Conservation (phyloP, 2,888 invertebrate genomes). For the Rotaria magnacalcarata region DNA sequence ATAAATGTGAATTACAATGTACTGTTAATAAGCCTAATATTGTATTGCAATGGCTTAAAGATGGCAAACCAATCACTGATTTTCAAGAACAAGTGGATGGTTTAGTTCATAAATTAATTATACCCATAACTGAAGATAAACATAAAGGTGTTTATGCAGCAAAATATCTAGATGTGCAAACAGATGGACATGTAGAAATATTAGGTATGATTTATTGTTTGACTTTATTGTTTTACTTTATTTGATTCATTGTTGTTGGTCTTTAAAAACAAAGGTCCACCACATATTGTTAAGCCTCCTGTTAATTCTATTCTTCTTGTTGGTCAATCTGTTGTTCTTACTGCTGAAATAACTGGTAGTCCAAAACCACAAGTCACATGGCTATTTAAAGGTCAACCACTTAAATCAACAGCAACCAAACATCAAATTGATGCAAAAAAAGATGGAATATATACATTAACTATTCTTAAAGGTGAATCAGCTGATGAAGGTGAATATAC, state of each 20-base stretch:
- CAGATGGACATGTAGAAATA: slow-evolving; percentile 12
- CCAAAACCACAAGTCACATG: slow-evolving; percentile 39
- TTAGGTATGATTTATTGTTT: background rate
- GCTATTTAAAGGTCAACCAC: slow-evolving; percentile 41
- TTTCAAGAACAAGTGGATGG: slow-evolving; percentile 37
- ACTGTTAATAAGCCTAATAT: slow-evolving; percentile 43
- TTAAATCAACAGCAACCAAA: slow-evolving; percentile 22
- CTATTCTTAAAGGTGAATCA: slow-evolving; percentile 34
- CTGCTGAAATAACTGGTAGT: slow-evolving; percentile 33
- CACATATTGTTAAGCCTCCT: slow-evolving; percentile 11
- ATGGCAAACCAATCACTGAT: slow-evolving; percentile 43
- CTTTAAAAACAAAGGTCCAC: background rate
- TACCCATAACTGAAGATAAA: slow-evolving; percentile 25
- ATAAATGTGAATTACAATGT: slow-evolving; percentile 35
- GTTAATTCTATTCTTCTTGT: background rate
- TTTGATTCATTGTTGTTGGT: background rate
- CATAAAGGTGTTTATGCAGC: slow-evolving; percentile 39
- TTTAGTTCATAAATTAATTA: slow-evolving; percentile 39
- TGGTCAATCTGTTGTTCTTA: slow-evolving; percentile 36
- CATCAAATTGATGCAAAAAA: slow-evolving; percentile 12
- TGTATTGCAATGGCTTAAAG: slow-evolving; percentile 44
- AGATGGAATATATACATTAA: slow-evolving; percentile 35
- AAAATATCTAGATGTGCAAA: slow-evolving; percentile 36
- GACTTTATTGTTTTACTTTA: too few relatives aligned
- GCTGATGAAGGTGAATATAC: slow-evolving; percentile 42